These are phyloP conservation scores for Sinopyrophorus schimmeli DNA, from an alignment of 2,888 invertebrate genomes.

Conservation along the genomic window DNA sequence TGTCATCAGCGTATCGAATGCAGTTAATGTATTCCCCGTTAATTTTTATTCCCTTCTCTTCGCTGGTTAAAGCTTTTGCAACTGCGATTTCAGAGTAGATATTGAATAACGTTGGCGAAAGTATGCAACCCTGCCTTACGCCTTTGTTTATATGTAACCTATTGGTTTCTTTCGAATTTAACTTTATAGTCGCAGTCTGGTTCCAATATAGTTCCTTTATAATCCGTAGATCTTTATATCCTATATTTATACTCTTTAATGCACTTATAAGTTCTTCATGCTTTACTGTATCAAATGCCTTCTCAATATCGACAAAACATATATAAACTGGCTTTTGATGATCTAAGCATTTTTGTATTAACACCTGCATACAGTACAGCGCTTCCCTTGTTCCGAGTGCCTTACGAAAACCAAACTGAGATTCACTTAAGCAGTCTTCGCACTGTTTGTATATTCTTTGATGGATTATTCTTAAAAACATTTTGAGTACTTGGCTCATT, in stretches of 20 bases:
- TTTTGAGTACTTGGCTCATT: background rate
- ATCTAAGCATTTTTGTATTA: slow-evolving; percentile 6
- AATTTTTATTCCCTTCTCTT: background rate
- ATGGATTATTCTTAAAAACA: background rate
- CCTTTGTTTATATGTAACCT: slow-evolving; percentile 1
- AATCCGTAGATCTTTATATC: no score
- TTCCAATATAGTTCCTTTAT: background rate
- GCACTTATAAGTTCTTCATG: no score
- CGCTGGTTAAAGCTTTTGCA: background rate
- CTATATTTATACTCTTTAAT: no score
- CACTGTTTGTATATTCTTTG: background rate
- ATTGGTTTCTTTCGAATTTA: background rate
- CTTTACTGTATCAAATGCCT: background rate
- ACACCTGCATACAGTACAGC: slow-evolving; percentile 3
- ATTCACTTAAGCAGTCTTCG: background rate
- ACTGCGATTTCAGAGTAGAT: background rate
- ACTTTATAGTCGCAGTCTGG: background rate
- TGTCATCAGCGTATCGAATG: slow-evolving; percentile 9
- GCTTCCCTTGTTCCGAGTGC: background rate
- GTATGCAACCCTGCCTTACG: background rate
- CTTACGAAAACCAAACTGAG: background rate
- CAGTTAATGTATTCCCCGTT: background rate
- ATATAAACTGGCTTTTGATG: slow-evolving; percentile 6
- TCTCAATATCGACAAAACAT: background rate
- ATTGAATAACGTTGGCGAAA: background rate